A percentile compares a stretch with the other conserved stretches of the same genome.
Evolutionary conservation across 2,888 invertebrate genomes (phyloP).

Genomic region (Hemithea aestivaria): DNA sequence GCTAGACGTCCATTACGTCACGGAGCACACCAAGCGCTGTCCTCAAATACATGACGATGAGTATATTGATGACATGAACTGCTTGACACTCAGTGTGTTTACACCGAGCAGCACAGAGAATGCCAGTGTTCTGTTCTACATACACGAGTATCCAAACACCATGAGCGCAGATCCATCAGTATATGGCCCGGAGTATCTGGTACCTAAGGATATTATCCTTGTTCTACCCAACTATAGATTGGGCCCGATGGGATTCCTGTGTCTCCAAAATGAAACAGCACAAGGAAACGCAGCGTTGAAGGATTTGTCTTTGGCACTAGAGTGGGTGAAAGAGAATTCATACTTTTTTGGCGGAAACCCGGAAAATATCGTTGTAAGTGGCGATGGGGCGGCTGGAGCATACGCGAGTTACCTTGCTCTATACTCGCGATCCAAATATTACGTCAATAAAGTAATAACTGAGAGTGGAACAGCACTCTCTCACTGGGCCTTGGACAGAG

Average conservation of each 20-base stretch:
- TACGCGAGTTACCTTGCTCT: conserved; percentile 54
- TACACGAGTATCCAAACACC: conserved; percentile 55
- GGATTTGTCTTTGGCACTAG: conserved; percentile 55
- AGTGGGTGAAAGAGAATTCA: conserved; percentile 57
- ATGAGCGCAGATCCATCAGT: conserved; percentile 46
- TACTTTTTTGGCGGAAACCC: conserved; percentile 56
- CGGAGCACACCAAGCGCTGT: conserved; percentile 43
- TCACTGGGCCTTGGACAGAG: conserved; percentile 55
- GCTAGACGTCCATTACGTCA: conserved; percentile 30
- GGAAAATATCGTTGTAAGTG: conserved; percentile 55
- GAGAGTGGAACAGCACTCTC: conserved; percentile 61
- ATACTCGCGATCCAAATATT: conserved; percentile 40
- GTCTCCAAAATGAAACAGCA: conserved; percentile 47
- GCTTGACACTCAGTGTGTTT: conserved; percentile 64
- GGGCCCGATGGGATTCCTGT: conserved; percentile 63
- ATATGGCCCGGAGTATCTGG: conserved; percentile 59
- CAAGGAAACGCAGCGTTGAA: conserved; percentile 66
- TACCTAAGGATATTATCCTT: conserved; percentile 45
- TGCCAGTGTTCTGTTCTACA: conserved; percentile 54
- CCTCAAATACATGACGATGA: conserved; percentile 44
- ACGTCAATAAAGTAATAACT: conserved; percentile 54
- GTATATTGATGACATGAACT: conserved; percentile 43
- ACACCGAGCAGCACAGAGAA: conserved; percentile 33
- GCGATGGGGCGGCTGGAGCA: conserved; percentile 53
- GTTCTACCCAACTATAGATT: conserved; percentile 64